Evolutionary conservation across 1,140 invertebrate species (phyloP).

Genomic region (Sinonovacula constricta): DNA sequence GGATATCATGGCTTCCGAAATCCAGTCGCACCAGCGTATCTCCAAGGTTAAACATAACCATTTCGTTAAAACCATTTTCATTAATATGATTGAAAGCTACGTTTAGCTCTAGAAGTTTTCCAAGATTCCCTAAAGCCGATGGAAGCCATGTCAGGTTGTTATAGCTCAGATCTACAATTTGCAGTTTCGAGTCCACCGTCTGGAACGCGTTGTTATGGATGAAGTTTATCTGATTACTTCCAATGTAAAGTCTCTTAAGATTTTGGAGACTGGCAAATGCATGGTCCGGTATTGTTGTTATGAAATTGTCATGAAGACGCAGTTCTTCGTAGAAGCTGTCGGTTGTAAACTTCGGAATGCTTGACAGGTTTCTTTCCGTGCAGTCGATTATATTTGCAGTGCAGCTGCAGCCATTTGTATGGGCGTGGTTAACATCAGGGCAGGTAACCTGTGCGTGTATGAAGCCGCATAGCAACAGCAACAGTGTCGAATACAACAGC

Average conservation of each 20-base stretch:
- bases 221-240: slow-evolving; percentile 24
- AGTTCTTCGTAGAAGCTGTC: slow-evolving; percentile 6
- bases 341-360: background rate
- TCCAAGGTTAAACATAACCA: slow-evolving; percentile 18
- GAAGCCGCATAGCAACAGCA: too few relatives aligned
- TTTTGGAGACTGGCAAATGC: slow-evolving; percentile 17
- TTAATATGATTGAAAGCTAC: slow-evolving; percentile 27
- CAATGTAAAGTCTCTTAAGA: background rate
- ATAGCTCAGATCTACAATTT: background rate
- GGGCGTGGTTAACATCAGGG: too few relatives aligned
- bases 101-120: background rate
- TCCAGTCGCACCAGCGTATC: slow-evolving; percentile 20
- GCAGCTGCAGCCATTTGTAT: slow-evolving; percentile 9
- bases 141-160: slow-evolving; percentile 15
- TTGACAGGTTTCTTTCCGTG: slow-evolving; percentile 3
- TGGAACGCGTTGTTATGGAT: slow-evolving; percentile 13
- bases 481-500: too few relatives aligned
- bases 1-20: background rate
- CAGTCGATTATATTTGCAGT: slow-evolving; percentile 22
- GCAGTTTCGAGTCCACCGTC: slow-evolving; percentile 9
- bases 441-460: too few relatives aligned
- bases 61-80: slow-evolving; percentile 30
- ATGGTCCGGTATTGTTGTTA: slow-evolving; percentile 15
- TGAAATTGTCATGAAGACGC: slow-evolving; percentile 25
- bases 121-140: slow-evolving; percentile 5